Conservation (phyloP, 2,888 invertebrate species). For the Laspeyria flexula region DNA sequence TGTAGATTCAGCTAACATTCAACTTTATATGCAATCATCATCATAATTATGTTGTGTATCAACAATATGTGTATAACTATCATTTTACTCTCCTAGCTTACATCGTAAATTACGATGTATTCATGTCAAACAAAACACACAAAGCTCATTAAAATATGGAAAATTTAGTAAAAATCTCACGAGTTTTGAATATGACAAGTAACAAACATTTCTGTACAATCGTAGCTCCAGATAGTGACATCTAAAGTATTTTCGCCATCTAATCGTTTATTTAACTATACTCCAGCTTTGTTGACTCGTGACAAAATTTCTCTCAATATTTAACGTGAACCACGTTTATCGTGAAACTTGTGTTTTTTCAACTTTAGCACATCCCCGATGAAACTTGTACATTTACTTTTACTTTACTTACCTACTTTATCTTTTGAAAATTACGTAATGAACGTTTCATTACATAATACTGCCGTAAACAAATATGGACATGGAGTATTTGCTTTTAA, state of each 20-base stretch:
- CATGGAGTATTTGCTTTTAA: too few species aligned
- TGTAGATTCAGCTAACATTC: too few species aligned
- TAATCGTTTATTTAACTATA: constrained; percentile 54
- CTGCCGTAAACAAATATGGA: too few species aligned
- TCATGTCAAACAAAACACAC: neutral
- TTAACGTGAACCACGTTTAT: constrained; percentile 35
- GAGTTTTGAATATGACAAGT: constrained; percentile 19
- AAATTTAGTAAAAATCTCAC: constrained; percentile 27
- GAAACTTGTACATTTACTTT: constrained; percentile 15
- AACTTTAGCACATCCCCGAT: constrained; percentile 28
- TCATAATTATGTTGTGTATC: too few species aligned
- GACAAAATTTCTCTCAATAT: constrained; percentile 52
- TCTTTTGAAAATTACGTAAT: constrained; percentile 11
- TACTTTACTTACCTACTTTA: constrained; percentile 2
- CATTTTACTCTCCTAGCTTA: too few species aligned
- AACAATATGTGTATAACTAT: too few species aligned
- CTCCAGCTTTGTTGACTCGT: constrained; percentile 38
- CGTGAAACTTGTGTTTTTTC: constrained; percentile 32
- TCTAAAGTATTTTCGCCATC: constrained; percentile 39
- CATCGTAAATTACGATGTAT: neutral
- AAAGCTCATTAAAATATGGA: neutral
- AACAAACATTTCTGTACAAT: constrained; percentile 37
- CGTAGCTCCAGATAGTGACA: constrained; percentile 28
- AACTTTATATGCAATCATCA: too few species aligned
- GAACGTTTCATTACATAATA: constrained; percentile 28